phyloP scores from a whole-genome alignment of 2,797 vertebrate genomes.

The Mormyrops attenuatus region DNA sequence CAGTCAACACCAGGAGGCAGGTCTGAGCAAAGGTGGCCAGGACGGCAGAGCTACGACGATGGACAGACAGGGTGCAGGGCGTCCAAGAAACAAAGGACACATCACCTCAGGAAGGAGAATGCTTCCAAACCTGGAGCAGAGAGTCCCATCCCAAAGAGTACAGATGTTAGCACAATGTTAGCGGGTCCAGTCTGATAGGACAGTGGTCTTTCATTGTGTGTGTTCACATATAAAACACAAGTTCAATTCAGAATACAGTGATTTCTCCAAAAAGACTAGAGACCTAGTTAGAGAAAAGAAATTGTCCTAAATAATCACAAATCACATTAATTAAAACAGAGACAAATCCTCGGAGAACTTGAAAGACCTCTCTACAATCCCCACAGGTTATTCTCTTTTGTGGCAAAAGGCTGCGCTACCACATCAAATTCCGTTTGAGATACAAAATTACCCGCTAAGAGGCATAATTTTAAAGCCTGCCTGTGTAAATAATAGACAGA shows the following conservation, averaged over 20 bases:
- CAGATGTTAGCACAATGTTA: background rate
- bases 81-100: background rate
- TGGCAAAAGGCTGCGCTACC: background rate
- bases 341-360: background rate
- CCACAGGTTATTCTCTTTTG: constrained; percentile 4
- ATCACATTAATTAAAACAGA: background rate
- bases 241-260: background rate
- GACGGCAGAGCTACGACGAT: background rate
- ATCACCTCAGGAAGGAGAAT: background rate
- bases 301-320: background rate
- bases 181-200: background rate
- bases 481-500: background rate
- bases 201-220: background rate
- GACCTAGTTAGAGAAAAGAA: background rate
- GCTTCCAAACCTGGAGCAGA: background rate
- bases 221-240: background rate
- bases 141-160: background rate
- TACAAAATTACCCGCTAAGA: constrained; percentile 19
- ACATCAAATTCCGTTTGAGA: constrained; percentile 8
- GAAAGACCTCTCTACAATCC: constrained; percentile 6
- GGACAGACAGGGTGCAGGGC: background rate
- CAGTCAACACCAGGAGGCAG: background rate
- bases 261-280: background rate
- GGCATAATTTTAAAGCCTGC: constrained; percentile 16
- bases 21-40: background rate